Evolutionary conservation across 2,113 vertebrate genomes (phyloP), one percentile per base, ranked within the genome.

Genomic region (Proteles cristata): DNA sequence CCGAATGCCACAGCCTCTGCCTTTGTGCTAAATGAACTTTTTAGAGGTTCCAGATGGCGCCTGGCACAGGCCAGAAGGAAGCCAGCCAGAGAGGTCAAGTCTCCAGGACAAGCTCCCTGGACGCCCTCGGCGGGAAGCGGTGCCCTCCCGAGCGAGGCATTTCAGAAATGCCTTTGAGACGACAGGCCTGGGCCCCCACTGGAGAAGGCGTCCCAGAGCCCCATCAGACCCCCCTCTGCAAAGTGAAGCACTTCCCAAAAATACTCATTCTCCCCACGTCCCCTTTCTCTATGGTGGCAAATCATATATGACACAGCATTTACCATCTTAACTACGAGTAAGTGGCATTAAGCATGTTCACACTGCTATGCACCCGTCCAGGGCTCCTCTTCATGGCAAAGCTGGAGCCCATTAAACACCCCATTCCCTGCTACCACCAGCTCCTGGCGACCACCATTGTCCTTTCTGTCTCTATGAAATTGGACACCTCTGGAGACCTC

Each of bases 41-140:
- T 99, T 99, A 99, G 98, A 99, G 98, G 97, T 99, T 99, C 99
- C 99, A 99, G 99, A 99, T 99, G 99, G 98, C 88, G 96, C 97
- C 98, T 98, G 99, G 99, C 98, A 99, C 98, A 98, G 98, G 99
- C 98, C 98, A 97, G 98, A 98, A 98, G 97, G 98, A 98, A 98
- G 98, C 96, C 98, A 97, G 97, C 87, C 97, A 33, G 96, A 98
- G 98, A 98, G 98, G 98, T 98, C 98, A 98, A 98, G 98, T 99
- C 98, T 98, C 98, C 97, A 98, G 97, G 98, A 99, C 98, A 97
- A 92, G 98, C 98, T 97, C 97, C 98, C 98, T 96, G 97, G 98
- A 98, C 96, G 94, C 98, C 93, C 97, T 69, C 90, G 97, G 98
- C 98, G 98, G 98, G 97, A 98, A 98, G 98, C n/a, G 88, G 98